phyloP scores from a whole-genome alignment of 1,140 invertebrate species.

The Belonocnema kinseyi region DNA sequence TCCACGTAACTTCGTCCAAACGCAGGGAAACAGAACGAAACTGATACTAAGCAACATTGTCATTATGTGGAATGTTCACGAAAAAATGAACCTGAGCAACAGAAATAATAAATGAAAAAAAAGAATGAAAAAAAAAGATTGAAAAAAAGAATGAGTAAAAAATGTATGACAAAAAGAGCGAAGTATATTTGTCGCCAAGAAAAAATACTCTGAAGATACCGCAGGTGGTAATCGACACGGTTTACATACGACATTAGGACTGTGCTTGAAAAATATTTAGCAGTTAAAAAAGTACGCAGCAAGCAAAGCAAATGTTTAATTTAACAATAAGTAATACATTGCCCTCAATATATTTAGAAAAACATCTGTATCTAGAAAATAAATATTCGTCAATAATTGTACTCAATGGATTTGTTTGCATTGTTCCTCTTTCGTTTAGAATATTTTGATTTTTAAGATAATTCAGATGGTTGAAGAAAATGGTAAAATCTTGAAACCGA shows the following conservation, averaged over 20 bases:
- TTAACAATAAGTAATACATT: background rate
- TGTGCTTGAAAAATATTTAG: conserved; percentile 1
- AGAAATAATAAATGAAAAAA: background rate
- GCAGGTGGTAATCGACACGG: background rate
- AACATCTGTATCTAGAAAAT: no score
- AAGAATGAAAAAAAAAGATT: no score
- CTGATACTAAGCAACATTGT: conserved; percentile 29
- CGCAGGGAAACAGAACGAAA: conserved; percentile 35
- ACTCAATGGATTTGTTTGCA: no score
- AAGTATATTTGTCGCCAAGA: background rate
- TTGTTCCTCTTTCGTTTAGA: no score
- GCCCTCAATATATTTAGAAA: background rate
- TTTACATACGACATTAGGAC: background rate
- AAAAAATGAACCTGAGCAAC: background rate
- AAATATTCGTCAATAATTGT: no score
- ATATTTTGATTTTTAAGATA: no score
- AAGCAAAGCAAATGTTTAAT: conserved; percentile 9
- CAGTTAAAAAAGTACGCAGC: background rate
- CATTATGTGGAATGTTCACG: conserved; percentile 17
- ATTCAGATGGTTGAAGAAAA: no score
- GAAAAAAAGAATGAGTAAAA: conserved; percentile 5
- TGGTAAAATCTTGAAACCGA: no score
- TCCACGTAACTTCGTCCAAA: conserved; percentile 51
- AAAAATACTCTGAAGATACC: background rate
- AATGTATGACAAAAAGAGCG: background rate